Evolutionary conservation across 2,888 invertebrate genomes (phyloP).

Genomic region (Cataglyphis rosenhaueri): DNA sequence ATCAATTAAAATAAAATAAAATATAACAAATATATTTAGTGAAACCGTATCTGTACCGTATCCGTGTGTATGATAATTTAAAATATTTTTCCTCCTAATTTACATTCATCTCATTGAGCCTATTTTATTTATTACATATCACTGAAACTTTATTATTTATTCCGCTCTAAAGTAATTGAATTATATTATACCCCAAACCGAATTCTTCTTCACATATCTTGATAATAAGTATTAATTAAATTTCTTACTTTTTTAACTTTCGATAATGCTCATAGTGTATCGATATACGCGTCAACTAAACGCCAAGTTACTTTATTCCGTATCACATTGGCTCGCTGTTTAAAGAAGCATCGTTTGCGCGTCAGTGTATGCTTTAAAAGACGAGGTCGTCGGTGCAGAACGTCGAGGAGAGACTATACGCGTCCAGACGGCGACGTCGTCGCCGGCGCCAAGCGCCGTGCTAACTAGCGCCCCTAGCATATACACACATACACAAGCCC

Average conservation of each 20-base stretch:
- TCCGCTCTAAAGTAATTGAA: background rate
- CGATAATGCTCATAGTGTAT: background rate
- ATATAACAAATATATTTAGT: background rate
- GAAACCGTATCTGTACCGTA: background rate
- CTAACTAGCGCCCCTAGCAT: conserved; percentile 83
- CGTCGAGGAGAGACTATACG: conserved; percentile 78
- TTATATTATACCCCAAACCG: background rate
- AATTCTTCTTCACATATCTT: background rate
- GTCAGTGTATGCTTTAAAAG: conserved; percentile 72
- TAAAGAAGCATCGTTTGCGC: conserved; percentile 71
- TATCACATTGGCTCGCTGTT: conserved; percentile 57
- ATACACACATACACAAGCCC: conserved; percentile 71
- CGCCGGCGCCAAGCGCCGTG: conserved; percentile 82
- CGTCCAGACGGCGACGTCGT: conserved; percentile 84
- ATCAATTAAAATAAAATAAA: background rate
- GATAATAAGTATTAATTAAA: conserved; percentile 17
- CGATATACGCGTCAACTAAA: conserved; percentile 9
- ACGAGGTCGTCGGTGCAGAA: conserved; percentile 71
- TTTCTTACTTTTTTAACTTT: conserved; percentile 8
- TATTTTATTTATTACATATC: background rate
- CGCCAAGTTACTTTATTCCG: conserved; percentile 44
- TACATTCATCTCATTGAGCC: background rate
- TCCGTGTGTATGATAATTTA: background rate
- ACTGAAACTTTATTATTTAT: background rate
- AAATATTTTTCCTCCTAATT: background rate